These are phyloP conservation scores for Sympetrum striolatum DNA, from an alignment of 2,888 invertebrate genomes.

Conservation along the genomic window DNA sequence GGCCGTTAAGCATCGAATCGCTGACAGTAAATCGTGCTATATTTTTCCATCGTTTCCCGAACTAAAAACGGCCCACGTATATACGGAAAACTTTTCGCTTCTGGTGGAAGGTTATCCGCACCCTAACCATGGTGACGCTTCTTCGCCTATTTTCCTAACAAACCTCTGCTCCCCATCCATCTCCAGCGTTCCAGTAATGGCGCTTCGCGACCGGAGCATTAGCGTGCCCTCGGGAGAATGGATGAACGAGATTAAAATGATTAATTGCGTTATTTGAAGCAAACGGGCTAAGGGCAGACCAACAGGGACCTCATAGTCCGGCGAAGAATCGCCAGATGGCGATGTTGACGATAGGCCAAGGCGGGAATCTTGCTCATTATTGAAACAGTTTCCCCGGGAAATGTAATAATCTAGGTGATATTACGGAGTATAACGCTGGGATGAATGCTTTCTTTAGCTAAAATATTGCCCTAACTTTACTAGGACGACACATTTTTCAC, in stretches of 20 bases:
- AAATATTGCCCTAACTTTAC: no score
- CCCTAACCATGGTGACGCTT: background rate
- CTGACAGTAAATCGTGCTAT: no score
- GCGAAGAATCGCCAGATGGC: background rate
- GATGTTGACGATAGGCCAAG: background rate
- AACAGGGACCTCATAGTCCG: background rate
- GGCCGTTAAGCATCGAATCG: no score
- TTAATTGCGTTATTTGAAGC: background rate
- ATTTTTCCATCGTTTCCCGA: no score
- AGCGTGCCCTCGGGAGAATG: background rate
- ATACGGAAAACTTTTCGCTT: no score
- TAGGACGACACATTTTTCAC: no score
- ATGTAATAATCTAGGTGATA: no score
- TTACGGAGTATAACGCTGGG: no score
- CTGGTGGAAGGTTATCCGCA: background rate
- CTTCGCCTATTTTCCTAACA: background rate
- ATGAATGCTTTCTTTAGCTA: no score
- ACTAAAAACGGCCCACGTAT: no score
- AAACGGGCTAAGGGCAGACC: background rate
- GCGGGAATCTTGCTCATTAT: no score
- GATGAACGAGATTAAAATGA: background rate
- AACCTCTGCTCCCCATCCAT: background rate
- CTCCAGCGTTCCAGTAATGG: background rate
- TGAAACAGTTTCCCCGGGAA: no score
- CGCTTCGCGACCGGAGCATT: background rate